Evolutionary conservation across 2,888 invertebrate genomes (phyloP), one percentile per base, ranked within the genome.

Genomic region (Drosophila dives): DNA sequence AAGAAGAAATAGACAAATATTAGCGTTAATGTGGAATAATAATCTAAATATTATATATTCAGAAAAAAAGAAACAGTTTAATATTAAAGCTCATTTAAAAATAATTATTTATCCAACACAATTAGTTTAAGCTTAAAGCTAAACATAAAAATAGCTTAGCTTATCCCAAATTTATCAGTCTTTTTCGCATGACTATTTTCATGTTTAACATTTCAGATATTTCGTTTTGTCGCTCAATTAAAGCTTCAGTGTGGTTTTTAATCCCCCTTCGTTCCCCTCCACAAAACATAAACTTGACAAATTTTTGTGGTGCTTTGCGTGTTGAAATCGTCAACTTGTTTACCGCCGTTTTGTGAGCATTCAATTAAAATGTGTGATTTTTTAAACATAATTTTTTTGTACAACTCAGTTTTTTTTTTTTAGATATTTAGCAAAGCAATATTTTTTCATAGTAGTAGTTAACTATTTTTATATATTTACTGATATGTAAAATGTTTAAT

Each of bases 331-430:
- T 81, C 83, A 83, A 84, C 84, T 80, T 91, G 86, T 85, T 89
- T 75, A 90, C 77, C 83, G 72, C 71, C 81, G 75, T 85, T 90
- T 91, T 89, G 90, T 91, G 84, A 76, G 74, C 74, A 77, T 84
- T 89, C 83, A 65, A 84, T 78, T 81, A 85, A 78, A 79, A 75
- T 80, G 75, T 82, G 75, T 87, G 66, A 76, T 82, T 76, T 85
- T 66, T 66, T 74, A 56, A 32, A 75, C 80, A 79, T 64, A 62
- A 11, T 51, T 65, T 10, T 71, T 81, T 69, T 32, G 3, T 20
- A 3, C 7, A 7, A 45, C 20, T 20, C 20, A 12, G 20, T 12
- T 20, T 45, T 12, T 15, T n/a, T 29, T 23, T 23, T 6, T 29
- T n/a, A 6, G 7, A 10, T 26, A 15, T 7, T 3, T 17, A 26